phyloP scores from a whole-genome alignment of 1,140 invertebrate species.

The Heliothis subflexa region DNA sequence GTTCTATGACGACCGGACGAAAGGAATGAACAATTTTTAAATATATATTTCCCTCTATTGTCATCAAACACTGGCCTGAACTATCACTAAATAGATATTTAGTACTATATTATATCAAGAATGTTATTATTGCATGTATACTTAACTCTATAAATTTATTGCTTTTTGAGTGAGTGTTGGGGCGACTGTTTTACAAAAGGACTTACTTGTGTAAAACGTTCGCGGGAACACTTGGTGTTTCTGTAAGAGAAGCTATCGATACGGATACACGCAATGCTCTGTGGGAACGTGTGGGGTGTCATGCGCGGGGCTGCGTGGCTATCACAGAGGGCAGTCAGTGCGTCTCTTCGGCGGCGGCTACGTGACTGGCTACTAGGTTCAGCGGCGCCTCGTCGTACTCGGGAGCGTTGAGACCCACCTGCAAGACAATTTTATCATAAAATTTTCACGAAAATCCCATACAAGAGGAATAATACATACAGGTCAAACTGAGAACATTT shows the following conservation, averaged over 20 bases:
- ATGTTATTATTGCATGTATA: constrained; percentile 51
- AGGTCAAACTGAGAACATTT: too few species aligned
- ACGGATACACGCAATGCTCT: constrained; percentile 10
- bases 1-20: constrained; percentile 15
- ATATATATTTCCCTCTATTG: constrained; percentile 49
- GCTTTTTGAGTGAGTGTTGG: constrained; percentile 41
- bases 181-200: constrained; percentile 48
- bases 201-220: constrained; percentile 49
- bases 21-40: constrained; percentile 36
- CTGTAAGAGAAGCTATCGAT: constrained; percentile 19
- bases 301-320: constrained; percentile 2
- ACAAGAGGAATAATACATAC: too few species aligned
- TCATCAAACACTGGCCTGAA: constrained; percentile 51
- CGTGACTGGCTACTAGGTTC: constrained; percentile 83
- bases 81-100: constrained; percentile 48
- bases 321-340: constrained; percentile 72
- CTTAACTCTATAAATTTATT: constrained; percentile 35
- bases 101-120: constrained; percentile 38
- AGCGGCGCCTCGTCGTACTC: constrained; percentile 85
- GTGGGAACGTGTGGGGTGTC: not conserved
- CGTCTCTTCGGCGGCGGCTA: constrained; percentile 81
- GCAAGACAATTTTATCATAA: constrained; percentile 24
- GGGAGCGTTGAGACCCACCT: constrained; percentile 73
- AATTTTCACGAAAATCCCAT: too few species aligned
- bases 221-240: constrained; percentile 24